These are phyloP conservation scores for Acrobasis consociella DNA, from an alignment of 2,888 invertebrate species.

Conservation along the genomic window DNA sequence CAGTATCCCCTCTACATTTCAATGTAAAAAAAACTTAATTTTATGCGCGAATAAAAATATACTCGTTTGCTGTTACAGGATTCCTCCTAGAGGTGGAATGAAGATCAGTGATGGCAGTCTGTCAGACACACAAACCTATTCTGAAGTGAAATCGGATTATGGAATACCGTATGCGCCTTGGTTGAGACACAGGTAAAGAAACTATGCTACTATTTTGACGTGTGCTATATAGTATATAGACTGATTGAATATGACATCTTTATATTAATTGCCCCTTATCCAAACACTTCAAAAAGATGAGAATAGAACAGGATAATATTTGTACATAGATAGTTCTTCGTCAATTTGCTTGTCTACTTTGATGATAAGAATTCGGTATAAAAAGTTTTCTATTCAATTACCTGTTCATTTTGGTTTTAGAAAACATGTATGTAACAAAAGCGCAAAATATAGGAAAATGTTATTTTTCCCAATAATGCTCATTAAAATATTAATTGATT, in stretches of 20 bases:
- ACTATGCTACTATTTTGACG: constrained; percentile 31
- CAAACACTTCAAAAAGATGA: background rate
- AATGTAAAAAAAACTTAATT: no score
- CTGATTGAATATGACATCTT: background rate
- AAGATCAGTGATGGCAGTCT: constrained; percentile 90
- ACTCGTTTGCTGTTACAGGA: constrained; percentile 51
- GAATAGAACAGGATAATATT: background rate
- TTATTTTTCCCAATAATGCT: no score
- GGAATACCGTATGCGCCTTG: constrained; percentile 93
- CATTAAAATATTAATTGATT: no score
- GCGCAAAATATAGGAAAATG: no score
- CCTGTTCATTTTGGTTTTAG: no score
- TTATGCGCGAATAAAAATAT: background rate
- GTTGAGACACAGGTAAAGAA: constrained; percentile 89
- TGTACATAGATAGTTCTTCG: no score
- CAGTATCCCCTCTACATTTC: no score
- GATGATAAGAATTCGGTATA: no score
- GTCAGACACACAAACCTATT: constrained; percentile 91
- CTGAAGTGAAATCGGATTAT: constrained; percentile 89
- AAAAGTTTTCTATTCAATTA: no score
- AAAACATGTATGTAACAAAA: no score
- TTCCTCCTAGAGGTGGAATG: constrained; percentile 79
- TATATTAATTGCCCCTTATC: background rate
- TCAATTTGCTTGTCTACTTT: no score
- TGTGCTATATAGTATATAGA: constrained; percentile 31